Conservation (phyloP, 2,113 vertebrate species). For the Sporophila hypoxantha region DNA sequence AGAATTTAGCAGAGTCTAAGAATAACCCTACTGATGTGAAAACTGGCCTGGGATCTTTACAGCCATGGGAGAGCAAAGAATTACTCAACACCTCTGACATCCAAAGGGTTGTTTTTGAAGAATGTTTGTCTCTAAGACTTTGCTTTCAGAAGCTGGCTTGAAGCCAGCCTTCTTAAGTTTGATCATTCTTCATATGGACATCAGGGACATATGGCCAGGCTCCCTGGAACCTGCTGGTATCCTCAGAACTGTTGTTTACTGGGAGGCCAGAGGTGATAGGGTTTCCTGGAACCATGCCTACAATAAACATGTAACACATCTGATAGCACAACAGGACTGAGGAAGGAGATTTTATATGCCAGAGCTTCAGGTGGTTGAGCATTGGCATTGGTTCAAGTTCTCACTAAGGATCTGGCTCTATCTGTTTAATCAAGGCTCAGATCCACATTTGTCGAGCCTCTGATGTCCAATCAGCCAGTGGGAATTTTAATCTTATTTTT, state of each 20-base stretch:
- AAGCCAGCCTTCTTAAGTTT: neutral
- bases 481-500: conserved; percentile 22
- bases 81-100: conserved; percentile 8
- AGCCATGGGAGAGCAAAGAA: neutral
- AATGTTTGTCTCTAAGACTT: neutral
- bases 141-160: conserved; percentile 31
- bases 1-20: neutral
- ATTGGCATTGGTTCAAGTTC: neutral
- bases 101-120: neutral
- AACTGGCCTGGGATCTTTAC: neutral
- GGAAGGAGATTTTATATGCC: conserved; percentile 23
- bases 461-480: neutral
- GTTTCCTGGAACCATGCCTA: conserved; percentile 29
- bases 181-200: conserved; percentile 20
- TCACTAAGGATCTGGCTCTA: neutral
- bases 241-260: conserved; percentile 8
- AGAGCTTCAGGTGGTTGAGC: conserved; percentile 31
- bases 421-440: neutral
- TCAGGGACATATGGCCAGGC: conserved; percentile 16
- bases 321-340: conserved; percentile 18
- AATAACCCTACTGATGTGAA: neutral
- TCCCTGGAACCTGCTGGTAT: conserved; percentile 3
- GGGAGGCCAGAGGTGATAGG: neutral
- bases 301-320: conserved; percentile 2
- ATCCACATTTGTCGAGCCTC: neutral